Evolutionary conservation across 1,140 invertebrate species (phyloP).

Genomic region (Brachionus paranguensis): DNA sequence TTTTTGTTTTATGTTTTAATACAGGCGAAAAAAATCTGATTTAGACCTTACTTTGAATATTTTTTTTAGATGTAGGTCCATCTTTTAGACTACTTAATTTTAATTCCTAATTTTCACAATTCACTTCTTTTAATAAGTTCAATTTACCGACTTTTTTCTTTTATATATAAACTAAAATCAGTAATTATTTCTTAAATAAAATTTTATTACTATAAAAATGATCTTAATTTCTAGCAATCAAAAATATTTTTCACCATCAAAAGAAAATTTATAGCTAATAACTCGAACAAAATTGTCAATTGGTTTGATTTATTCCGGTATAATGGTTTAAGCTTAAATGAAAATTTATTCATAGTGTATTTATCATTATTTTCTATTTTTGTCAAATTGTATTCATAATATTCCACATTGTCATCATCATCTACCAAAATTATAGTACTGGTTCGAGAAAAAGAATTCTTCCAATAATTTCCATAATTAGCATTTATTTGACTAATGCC

Average conservation of each 20-base stretch:
- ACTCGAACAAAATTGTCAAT: not conserved
- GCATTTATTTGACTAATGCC: conserved; percentile 23
- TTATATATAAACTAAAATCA: no score
- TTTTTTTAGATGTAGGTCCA: no score
- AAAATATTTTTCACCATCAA: not conserved
- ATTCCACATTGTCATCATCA: conserved; percentile 34
- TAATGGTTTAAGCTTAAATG: conserved; percentile 8
- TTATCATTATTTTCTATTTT: not conserved
- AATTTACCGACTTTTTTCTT: no score
- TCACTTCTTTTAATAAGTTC: no score
- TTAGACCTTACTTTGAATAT: no score
- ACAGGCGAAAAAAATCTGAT: no score
- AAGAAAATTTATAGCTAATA: not conserved
- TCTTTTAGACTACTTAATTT: no score
- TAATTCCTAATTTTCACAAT: no score
- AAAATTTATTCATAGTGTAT: conserved; percentile 6
- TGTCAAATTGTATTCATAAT: conserved; percentile 38
- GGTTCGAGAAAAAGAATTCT: conserved; percentile 24
- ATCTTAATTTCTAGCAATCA: not conserved
- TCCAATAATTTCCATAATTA: conserved; percentile 38
- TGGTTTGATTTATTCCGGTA: not conserved
- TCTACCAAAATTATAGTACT: conserved; percentile 39
- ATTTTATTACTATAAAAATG: no score
- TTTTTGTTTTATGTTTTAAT: no score
- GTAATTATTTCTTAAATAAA: no score